Conservation (phyloP, 1,140 invertebrate genomes). For the Cyclina sinensis region DNA sequence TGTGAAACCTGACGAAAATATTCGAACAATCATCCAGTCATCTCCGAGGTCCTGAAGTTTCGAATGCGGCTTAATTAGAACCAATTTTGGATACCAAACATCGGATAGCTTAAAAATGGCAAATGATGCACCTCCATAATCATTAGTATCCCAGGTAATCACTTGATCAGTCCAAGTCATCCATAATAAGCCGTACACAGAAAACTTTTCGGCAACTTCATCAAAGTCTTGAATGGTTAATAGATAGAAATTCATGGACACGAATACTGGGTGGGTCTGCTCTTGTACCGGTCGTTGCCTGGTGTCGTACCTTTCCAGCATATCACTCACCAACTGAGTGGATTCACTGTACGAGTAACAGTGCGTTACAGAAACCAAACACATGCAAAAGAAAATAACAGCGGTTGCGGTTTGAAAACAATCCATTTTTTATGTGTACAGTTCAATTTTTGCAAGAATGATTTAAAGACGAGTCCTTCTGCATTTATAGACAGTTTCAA, state of each 20-base stretch:
- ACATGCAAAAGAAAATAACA: not conserved
- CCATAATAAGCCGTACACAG: not conserved
- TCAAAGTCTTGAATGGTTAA: not conserved
- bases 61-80: conserved; percentile 9
- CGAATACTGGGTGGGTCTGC: not conserved
- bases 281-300: not conserved
- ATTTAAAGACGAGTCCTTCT: too few species aligned
- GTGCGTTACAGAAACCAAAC: not conserved
- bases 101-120: not conserved
- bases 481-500: too few species aligned
- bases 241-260: not conserved
- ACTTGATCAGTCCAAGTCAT: not conserved
- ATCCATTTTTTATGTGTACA: too few species aligned
- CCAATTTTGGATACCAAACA: conserved; percentile 39
- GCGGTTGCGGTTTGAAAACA: too few species aligned
- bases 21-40: not conserved
- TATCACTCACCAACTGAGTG: not conserved
- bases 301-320: not conserved
- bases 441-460: too few species aligned
- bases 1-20: not conserved
- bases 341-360: not conserved
- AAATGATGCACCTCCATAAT: not conserved
- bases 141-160: not conserved
- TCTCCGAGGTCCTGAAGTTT: not conserved
- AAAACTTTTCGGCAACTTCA: conserved; percentile 6